Evolutionary conservation across 2,888 invertebrate species (phyloP), one percentile per base, ranked within the genome.

Genomic region (Amphimallon solstitiale): DNA sequence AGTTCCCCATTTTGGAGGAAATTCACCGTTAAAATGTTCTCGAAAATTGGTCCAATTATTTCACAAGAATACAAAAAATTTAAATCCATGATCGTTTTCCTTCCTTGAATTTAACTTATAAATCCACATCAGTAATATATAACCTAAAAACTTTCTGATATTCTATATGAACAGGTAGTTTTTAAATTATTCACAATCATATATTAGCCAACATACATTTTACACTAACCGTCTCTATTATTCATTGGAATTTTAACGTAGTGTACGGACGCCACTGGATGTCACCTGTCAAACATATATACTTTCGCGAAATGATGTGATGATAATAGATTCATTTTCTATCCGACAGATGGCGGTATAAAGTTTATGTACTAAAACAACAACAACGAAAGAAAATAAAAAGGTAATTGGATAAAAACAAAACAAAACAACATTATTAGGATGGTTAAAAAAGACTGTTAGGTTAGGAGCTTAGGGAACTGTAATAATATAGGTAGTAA

Each of bases 401-500:
- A 10, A 40, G 5, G 48, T 10, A 3, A n/a, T 21, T n/a, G 48
- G 48, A 12, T 34, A 3, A 7, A 19, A 4, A 21, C 7, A 12
- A 29, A 51, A 17, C 3, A n/a, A 51, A 51, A 23, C 12, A 15
- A 56, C 29, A 38, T 12, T 38, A 23, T 2, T 34, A 34, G 48
- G 40, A 56, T 17, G 21, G 29, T 29, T 45, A 35, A 17, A 52
- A 14, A 17, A 19, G n/a, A n/a, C n/a, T 29, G 54, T 35, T 37
- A 35, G 37, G 63, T 65, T 54, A 65, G 46, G 56, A 56, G 64
- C 46, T 46, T 35, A 65, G 64, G 21, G 63, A 69, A 65, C 69
- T 70, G 70, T 66, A 70, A 59, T 67, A 70, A 66, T 72, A 67
- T 79, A 81, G 72, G 78, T 78, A 80, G 73, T 80, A 80, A 72